Conservation (phyloP, 2,888 invertebrate species). For the Halictus quadricinctus region DNA sequence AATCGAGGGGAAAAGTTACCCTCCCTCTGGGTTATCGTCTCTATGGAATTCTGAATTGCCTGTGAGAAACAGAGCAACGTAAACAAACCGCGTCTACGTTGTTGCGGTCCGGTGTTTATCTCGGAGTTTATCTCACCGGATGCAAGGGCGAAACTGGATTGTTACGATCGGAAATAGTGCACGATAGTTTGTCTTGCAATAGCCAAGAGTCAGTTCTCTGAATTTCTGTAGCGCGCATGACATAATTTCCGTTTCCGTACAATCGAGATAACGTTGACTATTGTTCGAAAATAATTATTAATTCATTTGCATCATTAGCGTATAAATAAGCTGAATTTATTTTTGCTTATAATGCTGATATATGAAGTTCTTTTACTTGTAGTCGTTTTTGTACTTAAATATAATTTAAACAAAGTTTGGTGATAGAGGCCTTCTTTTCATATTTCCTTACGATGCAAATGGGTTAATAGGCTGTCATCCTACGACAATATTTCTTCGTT, state of each 20-base stretch:
- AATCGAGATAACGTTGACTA: background rate
- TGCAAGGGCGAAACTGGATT: background rate
- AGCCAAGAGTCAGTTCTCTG: background rate
- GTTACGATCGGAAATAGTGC: background rate
- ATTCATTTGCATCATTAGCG: no score
- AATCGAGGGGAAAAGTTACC: no score
- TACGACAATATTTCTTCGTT: background rate
- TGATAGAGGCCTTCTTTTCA: no score
- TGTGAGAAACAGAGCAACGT: background rate
- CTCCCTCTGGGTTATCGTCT: no score
- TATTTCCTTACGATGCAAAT: no score
- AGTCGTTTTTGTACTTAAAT: no score
- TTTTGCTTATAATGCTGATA: no score
- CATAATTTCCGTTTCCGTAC: background rate
- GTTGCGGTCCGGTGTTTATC: background rate
- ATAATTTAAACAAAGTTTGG: no score
- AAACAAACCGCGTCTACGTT: background rate
- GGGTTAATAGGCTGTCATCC: background rate
- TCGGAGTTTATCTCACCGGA: background rate
- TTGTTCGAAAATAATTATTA: background rate
- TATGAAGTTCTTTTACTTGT: no score
- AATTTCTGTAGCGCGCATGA: background rate
- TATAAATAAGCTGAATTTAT: no score
- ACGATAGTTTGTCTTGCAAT: background rate
- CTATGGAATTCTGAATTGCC: background rate